Evolutionary conservation across 2,888 invertebrate genomes (phyloP), one percentile per base, ranked within the genome.

Genomic region (Acanthosepion esculentum): DNA sequence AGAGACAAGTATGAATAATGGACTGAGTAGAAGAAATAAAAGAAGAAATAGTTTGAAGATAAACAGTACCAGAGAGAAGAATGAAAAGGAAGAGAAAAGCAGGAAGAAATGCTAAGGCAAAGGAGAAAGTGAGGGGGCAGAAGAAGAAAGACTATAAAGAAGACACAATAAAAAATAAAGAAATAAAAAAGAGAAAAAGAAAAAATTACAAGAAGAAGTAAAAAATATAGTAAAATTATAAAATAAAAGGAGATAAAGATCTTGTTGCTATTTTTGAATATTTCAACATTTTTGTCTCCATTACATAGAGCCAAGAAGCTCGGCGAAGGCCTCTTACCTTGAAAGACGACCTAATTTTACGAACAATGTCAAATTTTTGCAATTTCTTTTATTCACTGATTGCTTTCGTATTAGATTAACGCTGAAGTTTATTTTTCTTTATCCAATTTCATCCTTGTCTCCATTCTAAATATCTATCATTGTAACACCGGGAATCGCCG

Each of bases 361-460:
- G 23, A 78, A 78, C 78, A 78, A 78, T 78, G 78, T 78, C 78
- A n/a, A 78, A 78, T 33, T 33, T 41, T 78, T n/a, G 23, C 78
- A n/a, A 33, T 78, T 78, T 78, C 78, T 78, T n/a, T 78, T 33
- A 78, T 78, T 78, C 78, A 2, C n/a, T 78, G 78, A 78, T 78
- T 78, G 78, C 78, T 78, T 78, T 78, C 23, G 78, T 78, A 78
- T 78, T 78, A 78, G 78, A 78, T 78, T 78, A 78, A 78, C n/a
- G 12, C 78, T 78, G n/a, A 12, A 33, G 12, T n/a, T 78, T 78
- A 59, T 78, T 78, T 78, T n/a, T 33, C 78, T 78, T 78, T 78
- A 10, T 78, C n/a, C 15, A n/a, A 5, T n/a, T n/a, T 18, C 78
- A 78, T n/a, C n/a, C 12, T 78, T 29, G 29, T 29, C 78, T 78